A percentile compares a stretch with the other conserved stretches of the same genome.
Conservation (phyloP, 2,888 invertebrate species). For the Saturnia pavonia region DNA sequence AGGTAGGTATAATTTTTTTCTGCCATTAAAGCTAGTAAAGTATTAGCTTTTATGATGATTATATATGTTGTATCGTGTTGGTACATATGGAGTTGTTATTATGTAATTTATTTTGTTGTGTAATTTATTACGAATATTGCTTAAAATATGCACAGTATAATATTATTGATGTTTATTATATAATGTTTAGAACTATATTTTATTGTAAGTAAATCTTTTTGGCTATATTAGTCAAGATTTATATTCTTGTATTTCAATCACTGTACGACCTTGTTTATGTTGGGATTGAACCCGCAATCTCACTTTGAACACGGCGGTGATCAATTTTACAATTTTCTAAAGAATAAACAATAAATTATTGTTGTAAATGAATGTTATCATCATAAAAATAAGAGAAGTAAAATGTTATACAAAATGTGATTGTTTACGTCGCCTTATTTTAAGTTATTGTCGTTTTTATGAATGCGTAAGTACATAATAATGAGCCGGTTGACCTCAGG, state of each 20-base stretch:
- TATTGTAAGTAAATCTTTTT: background rate
- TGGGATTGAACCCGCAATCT: no score
- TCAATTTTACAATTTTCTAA: no score
- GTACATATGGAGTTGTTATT: conserved; percentile 43
- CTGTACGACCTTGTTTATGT: background rate
- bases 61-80: conserved; percentile 47
- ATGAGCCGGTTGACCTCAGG: conserved; percentile 39
- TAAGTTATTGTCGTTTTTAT: background rate
- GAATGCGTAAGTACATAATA: background rate
- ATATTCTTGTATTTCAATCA: background rate
- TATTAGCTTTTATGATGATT: conserved; percentile 39
- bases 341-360: no score
- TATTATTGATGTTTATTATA: background rate
- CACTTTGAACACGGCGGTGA: no score
- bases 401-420: background rate
- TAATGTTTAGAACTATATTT: background rate
- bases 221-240: background rate
- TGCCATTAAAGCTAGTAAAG: conserved; percentile 48
- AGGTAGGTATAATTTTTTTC: conserved; percentile 42
- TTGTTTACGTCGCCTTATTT: background rate
- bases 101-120: conserved; percentile 18
- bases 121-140: background rate
- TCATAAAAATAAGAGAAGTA: no score
- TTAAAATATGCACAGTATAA: background rate
- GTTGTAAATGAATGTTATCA: no score